These are phyloP conservation scores for Pteromalus puparum DNA, from an alignment of 1,140 invertebrate genomes.

Conservation along the genomic window DNA sequence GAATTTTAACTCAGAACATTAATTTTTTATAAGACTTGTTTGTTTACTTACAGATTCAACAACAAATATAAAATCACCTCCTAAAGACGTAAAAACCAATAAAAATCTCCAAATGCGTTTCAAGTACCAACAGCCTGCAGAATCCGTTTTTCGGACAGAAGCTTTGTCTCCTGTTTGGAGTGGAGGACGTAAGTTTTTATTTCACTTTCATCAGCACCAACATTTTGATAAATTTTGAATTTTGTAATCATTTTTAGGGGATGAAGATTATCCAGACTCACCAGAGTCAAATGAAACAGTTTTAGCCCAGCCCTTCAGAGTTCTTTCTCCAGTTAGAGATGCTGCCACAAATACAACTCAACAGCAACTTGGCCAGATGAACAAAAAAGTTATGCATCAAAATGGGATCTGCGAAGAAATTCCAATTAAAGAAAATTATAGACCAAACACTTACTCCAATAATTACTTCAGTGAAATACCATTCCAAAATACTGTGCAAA, in stretches of 20 bases:
- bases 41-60: conserved; percentile 61
- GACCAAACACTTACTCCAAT: conserved; percentile 56
- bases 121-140: conserved; percentile 67
- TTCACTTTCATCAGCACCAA: not conserved
- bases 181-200: conserved; percentile 60
- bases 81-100: conserved; percentile 72
- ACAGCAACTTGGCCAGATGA: conserved; percentile 57
- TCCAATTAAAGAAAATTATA: conserved; percentile 59
- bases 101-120: conserved; percentile 71
- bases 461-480: conserved; percentile 63
- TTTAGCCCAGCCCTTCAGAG: conserved; percentile 66
- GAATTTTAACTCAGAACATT: too few relatives aligned
- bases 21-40: conserved; percentile 22
- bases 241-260: conserved; percentile 60
- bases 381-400: conserved; percentile 56
- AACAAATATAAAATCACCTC: conserved; percentile 65
- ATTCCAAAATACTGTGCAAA: conserved; percentile 71
- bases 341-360: conserved; percentile 66
- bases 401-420: conserved; percentile 59
- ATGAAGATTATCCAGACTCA: conserved; percentile 73
- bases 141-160: conserved; percentile 66
- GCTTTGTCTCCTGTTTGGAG: conserved; percentile 70
- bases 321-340: conserved; percentile 71
- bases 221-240: conserved; percentile 4
- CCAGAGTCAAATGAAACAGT: conserved; percentile 74